Base-by-base conservation (phyloP, 2,888 invertebrate species). In the Micoletzkya japonica region DNA sequence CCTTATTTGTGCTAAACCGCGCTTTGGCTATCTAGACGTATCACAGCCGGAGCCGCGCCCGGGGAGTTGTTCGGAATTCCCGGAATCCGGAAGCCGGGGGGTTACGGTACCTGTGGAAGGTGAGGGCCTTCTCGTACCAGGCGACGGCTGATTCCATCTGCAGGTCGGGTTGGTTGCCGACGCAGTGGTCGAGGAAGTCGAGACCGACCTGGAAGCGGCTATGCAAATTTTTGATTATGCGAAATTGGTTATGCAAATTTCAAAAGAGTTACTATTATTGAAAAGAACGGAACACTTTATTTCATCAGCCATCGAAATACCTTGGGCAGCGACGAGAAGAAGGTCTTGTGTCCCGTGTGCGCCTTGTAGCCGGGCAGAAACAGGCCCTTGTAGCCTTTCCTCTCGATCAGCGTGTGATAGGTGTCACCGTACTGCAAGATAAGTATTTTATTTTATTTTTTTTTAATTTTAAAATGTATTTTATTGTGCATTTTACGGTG, bases 151-250 rank as follows among this genome's bases (percentile, higher is more conserved):
- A 88, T 86, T 93, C 93, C 97, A 98, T 97, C 79, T 91, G 89
- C 58, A 91, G 87, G 82, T 96, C 93, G 0, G 96, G 95, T 87
- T 97, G 96, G 87, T 98, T 98, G 2, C 95, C 96, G 6, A 98
- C 98, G 64, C 94, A 91, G 86, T 98, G 98, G 86, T 98, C 98
- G 71, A 97, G 91, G 85, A 95, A 95, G 85, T 93, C 90, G 70
- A 97, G 89, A 76, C 91, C 90, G 34, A 89, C 88, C 74, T 74
- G 64, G 30, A 59, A 32, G 34, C 6, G 24, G 20, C 4, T n/a
- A n/a, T n/a, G n/a, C n/a, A n/a, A n/a, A n/a, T n/a, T n/a, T n/a
- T n/a, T n/a, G n/a, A n/a, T n/a, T n/a, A n/a, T n/a, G n/a, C n/a
- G n/a, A n/a, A n/a, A n/a, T n/a, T n/a, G n/a, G n/a, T n/a, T n/a